phyloP scores from a whole-genome alignment of 1,140 invertebrate species.

The Leptoteleia sp. region DNA sequence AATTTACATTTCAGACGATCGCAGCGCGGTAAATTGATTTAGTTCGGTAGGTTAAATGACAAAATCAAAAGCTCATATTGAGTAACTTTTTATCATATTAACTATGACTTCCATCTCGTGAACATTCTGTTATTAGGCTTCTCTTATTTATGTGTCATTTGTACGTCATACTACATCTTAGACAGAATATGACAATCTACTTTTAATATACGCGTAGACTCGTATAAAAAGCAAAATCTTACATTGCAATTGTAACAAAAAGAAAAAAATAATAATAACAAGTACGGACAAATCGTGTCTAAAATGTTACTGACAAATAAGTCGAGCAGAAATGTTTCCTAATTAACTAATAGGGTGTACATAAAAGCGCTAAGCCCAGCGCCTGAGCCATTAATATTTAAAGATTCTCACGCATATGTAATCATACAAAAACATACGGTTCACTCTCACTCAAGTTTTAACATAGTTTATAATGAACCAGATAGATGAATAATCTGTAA shows the following conservation, averaged over 20 bases:
- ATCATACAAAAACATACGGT: conserved; percentile 45
- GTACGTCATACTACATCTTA: conserved; percentile 34
- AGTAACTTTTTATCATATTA: conserved; percentile 49
- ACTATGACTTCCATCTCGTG: conserved; percentile 21
- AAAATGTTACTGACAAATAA: conserved; percentile 72
- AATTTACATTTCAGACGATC: conserved; percentile 25
- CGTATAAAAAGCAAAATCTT: conserved; percentile 36
- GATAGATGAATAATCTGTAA: conserved; percentile 48
- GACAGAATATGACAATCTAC: conserved; percentile 70
- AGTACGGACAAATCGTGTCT: conserved; percentile 61
- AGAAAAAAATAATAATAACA: too few relatives aligned
- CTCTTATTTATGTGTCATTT: conserved; percentile 42
- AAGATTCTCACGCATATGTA: conserved; percentile 48
- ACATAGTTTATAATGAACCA: conserved; percentile 62
- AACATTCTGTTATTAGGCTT: conserved; percentile 44
- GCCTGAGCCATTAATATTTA: conserved; percentile 38
- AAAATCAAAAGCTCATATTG: conserved; percentile 64
- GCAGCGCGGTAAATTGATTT: conserved; percentile 38
- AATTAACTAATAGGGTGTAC: conserved; percentile 65
- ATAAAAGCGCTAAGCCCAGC: conserved; percentile 35
- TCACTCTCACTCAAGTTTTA: conserved; percentile 49
- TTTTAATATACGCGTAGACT: conserved; percentile 58
- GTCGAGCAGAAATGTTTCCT: conserved; percentile 68
- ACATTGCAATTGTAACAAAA: conserved; percentile 21
- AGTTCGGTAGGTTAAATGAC: conserved; percentile 27